phyloP scores from a whole-genome alignment of 2,113 vertebrate species.

The Helogale parvula region DNA sequence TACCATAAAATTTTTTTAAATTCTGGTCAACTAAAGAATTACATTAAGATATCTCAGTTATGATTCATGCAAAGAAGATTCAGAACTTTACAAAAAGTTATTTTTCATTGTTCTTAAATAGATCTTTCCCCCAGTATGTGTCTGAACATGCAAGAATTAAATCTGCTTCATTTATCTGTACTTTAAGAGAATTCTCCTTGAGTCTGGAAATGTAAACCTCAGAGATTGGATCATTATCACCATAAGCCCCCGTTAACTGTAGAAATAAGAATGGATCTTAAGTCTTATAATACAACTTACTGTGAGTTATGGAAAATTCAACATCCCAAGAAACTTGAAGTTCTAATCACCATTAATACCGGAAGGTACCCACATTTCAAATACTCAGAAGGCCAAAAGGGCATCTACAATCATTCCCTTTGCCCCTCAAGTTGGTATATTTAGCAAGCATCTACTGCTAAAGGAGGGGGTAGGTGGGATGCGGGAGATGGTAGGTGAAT shows the following conservation, averaged over 20 bases:
- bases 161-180: constrained; percentile 34
- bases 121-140: not conserved
- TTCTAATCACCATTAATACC: not conserved
- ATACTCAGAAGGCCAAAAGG: not conserved
- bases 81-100: not conserved
- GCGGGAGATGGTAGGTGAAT: not conserved
- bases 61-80: constrained; percentile 2
- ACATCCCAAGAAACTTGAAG: not conserved
- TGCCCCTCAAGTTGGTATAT: not conserved
- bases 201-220: constrained; percentile 51
- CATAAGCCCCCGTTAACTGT: constrained; percentile 5
- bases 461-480: not conserved
- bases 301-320: not conserved
- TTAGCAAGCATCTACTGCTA: not conserved
- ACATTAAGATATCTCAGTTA: not conserved
- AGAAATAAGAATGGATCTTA: constrained; percentile 30
- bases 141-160: constrained; percentile 51
- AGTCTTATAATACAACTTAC: not conserved
- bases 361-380: not conserved
- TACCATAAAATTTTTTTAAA: not conserved
- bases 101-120: constrained; percentile 48
- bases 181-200: constrained; percentile 45
- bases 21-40: not conserved
- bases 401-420: not conserved
- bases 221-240: not conserved